Conservation (phyloP, 2,888 invertebrate species). For the Helleia helle region DNA sequence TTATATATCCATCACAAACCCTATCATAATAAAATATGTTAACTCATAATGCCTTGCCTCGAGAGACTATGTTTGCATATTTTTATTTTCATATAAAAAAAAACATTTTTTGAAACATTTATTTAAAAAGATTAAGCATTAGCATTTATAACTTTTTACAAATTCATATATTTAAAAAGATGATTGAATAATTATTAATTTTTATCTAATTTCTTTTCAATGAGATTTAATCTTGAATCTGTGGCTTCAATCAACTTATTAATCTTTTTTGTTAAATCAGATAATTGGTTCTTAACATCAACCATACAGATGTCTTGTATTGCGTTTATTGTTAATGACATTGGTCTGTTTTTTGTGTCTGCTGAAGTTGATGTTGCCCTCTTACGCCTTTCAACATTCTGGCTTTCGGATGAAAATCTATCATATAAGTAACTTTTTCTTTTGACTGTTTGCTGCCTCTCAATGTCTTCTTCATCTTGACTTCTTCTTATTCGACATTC, state of each 20-base stretch:
- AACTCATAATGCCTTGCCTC: no score
- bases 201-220: constrained; percentile 45
- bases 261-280: constrained; percentile 52
- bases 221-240: constrained; percentile 37
- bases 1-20: no score
- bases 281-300: constrained; percentile 56
- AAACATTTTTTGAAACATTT: no score
- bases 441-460: constrained; percentile 45
- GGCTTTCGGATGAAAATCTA: constrained; percentile 54
- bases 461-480: constrained; percentile 40
- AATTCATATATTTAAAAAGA: neutral
- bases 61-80: no score
- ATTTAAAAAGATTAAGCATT: no score
- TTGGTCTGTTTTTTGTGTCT: constrained; percentile 41
- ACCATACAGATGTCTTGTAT: constrained; percentile 68
- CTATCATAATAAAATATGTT: no score
- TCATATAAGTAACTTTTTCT: constrained; percentile 61
- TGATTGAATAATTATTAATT: constrained; percentile 20
- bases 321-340: constrained; percentile 51
- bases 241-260: constrained; percentile 50
- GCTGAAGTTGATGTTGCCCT: constrained; percentile 42
- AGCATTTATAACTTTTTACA: constrained; percentile 6
- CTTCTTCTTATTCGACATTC: constrained; percentile 48
- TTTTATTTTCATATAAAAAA: no score
- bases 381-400: constrained; percentile 54